Percentiles rank a stretch among this genome's conserved stretches.
Evolutionary conservation across 2,797 vertebrate species (phyloP).

Genomic region (Rhadinocentrus ornatus): DNA sequence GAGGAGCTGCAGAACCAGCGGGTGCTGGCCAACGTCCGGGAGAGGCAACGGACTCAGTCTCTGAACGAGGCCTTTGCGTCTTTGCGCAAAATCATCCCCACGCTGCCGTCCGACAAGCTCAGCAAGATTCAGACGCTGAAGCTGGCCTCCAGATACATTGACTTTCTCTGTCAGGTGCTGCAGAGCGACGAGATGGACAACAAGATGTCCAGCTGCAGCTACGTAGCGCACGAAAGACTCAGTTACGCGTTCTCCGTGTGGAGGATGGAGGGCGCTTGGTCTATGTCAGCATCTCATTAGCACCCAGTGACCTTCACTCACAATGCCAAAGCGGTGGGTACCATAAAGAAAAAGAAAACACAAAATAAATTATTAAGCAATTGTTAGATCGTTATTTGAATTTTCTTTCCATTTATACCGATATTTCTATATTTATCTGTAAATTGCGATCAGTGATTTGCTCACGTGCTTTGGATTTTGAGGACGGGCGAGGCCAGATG

Average conservation of each 20-base stretch:
- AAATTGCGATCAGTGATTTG: not conserved
- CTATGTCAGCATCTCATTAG: constrained; percentile 87
- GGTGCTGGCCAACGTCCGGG: constrained; percentile 86
- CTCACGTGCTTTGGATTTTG: constrained; percentile 20
- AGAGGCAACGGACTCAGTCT: constrained; percentile 86
- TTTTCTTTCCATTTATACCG: not conserved
- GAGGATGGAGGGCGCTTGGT: constrained; percentile 90
- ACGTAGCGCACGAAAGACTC: constrained; percentile 88
- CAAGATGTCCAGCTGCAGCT: constrained; percentile 90
- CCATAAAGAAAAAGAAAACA: constrained; percentile 6
- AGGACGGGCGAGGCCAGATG: not conserved
- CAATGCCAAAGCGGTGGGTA: constrained; percentile 84
- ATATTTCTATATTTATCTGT: not conserved
- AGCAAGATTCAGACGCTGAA: constrained; percentile 90
- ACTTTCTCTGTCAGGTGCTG: constrained; percentile 88
- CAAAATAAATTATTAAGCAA: not conserved
- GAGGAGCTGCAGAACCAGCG: constrained; percentile 89
- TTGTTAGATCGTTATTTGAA: not conserved
- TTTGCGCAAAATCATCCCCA: constrained; percentile 87
- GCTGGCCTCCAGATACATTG: constrained; percentile 87
- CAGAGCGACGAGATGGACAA: constrained; percentile 90
- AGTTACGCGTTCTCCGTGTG: constrained; percentile 89
- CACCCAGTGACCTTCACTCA: constrained; percentile 39
- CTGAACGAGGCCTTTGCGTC: constrained; percentile 88
- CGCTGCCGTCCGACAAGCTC: constrained; percentile 87